These are phyloP conservation scores for Lacanobia oleracea DNA, from an alignment of 2,888 invertebrate species.

Conservation along the genomic window DNA sequence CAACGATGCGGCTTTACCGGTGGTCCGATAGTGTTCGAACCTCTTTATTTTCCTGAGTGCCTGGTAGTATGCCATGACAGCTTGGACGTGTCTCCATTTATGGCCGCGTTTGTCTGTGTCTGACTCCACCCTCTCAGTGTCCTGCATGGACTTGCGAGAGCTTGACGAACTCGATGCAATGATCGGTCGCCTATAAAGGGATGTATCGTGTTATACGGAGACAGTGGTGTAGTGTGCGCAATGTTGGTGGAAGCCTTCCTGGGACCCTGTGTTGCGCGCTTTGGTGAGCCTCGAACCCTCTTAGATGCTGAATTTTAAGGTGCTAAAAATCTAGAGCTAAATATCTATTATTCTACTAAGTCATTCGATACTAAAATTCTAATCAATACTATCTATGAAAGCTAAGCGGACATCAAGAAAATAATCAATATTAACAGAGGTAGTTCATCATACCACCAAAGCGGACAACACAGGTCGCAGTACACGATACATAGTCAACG, in stretches of 20 bases:
- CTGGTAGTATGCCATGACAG: constrained; percentile 97
- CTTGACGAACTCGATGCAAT: constrained; percentile 88
- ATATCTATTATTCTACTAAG: constrained; percentile 46
- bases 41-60: constrained; percentile 97
- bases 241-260: constrained; percentile 72
- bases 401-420: constrained; percentile 47
- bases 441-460: constrained; percentile 67
- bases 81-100: constrained; percentile 96
- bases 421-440: constrained; percentile 33
- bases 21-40: constrained; percentile 89
- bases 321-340: constrained; percentile 49
- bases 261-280: constrained; percentile 71
- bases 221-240: constrained; percentile 75
- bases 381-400: constrained; percentile 54
- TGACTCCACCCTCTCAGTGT: constrained; percentile 83
- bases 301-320: constrained; percentile 22
- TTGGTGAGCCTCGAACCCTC: constrained; percentile 59
- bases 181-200: constrained; percentile 89
- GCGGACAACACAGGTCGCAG: constrained; percentile 69
- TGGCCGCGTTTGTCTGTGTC: constrained; percentile 90
- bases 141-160: constrained; percentile 86
- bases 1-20: constrained; percentile 83
- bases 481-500: constrained; percentile 67
- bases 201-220: constrained; percentile 83
- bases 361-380: constrained; percentile 49